These are phyloP conservation scores for Calonectris borealis DNA, from an alignment of 2,113 vertebrate genomes.

Conservation along the genomic window DNA sequence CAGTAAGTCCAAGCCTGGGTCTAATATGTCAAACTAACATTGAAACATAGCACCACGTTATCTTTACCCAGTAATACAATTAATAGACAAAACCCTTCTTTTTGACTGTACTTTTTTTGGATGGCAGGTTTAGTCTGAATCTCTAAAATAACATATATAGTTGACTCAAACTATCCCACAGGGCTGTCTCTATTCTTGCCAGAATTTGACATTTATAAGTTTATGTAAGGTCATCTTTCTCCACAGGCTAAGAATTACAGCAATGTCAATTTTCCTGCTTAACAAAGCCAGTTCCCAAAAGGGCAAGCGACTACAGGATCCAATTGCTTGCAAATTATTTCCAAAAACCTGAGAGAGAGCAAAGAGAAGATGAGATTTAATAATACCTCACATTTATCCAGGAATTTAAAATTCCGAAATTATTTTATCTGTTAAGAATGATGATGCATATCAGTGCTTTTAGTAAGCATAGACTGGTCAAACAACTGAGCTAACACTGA, in stretches of 20 bases:
- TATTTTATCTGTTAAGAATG: neutral
- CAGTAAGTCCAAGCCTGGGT: neutral
- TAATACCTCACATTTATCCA: neutral
- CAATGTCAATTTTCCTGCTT: neutral
- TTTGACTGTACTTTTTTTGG: neutral
- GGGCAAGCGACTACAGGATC: neutral
- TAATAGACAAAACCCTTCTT: neutral
- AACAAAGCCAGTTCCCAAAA: constrained; percentile 32
- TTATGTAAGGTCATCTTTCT: constrained; percentile 46
- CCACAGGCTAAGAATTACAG: neutral
- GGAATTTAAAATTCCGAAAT: neutral
- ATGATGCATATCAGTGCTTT: neutral
- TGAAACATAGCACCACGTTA: neutral
- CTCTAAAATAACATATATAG: neutral
- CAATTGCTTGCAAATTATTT: neutral
- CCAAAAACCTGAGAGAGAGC: neutral
- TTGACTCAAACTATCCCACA: neutral
- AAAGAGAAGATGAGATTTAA: neutral
- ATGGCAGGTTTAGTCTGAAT: neutral
- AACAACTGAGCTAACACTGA: neutral
- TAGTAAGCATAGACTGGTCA: neutral
- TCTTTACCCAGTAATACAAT: neutral
- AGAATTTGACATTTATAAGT: constrained; percentile 50
- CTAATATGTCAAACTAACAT: neutral
- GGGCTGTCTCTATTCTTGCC: neutral